These are phyloP conservation scores for Tipula unca DNA, from an alignment of 2,888 invertebrate species.

Conservation along the genomic window DNA sequence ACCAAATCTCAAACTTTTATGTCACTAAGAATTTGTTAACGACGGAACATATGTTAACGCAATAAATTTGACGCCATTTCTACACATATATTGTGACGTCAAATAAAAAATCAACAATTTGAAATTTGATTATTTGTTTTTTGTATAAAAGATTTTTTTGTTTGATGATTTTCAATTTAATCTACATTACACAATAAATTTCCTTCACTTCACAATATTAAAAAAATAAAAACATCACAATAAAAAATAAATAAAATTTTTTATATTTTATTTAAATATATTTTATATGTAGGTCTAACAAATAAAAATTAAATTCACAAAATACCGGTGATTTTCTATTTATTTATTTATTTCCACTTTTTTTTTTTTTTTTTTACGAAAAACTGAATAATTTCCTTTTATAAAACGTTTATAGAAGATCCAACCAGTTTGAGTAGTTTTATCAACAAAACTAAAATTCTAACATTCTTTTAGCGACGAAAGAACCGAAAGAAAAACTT, in stretches of 20 bases:
- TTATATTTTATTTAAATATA: too few relatives aligned
- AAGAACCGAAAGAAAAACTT: not conserved
- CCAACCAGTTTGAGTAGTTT: not conserved
- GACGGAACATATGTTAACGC: not conserved
- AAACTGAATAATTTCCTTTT: not conserved
- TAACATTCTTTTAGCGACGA: slow-evolving; percentile 8
- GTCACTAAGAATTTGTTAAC: not conserved
- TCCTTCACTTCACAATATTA: not conserved
- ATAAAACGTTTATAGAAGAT: not conserved
- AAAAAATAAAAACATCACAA: not conserved
- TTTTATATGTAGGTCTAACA: too few relatives aligned
- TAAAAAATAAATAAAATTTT: not conserved
- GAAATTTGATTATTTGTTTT: not conserved
- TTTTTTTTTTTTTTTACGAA: not conserved
- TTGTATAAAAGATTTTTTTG: not conserved
- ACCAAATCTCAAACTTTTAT: not conserved
- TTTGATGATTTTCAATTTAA: not conserved
- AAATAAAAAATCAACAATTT: not conserved
- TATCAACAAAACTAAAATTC: not conserved
- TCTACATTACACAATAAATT: not conserved
- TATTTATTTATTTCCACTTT: not conserved
- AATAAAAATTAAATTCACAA: not conserved
- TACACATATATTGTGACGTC: not conserved
- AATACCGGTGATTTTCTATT: not conserved
- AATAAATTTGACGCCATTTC: slow-evolving; percentile 14